Evolutionary conservation across 2,888 invertebrate genomes (phyloP), one percentile per base, ranked within the genome.

Genomic region (Stomorhina lunata): DNA sequence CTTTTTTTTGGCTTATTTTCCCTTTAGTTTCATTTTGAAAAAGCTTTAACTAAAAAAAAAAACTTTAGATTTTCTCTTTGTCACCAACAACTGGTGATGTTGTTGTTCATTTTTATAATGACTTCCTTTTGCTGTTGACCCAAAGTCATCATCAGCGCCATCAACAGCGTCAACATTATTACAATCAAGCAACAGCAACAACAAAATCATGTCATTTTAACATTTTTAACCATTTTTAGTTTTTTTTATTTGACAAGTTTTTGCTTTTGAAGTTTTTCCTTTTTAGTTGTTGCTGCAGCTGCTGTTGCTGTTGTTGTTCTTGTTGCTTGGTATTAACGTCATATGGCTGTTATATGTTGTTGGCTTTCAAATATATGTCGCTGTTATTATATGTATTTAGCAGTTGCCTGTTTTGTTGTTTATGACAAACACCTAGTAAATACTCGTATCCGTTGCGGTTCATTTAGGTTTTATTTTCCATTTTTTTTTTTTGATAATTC

Each of bases 61-160:
- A 69, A 20, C 12, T 17, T 3, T 17, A 20, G 20, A 37, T 37
- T 53, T 43, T 53, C 25, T 32, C 53, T 77, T 59, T 79, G 48
- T 66, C 48, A 45, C 37, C n/a, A 57, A 17, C 45, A 65, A 50
- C 48, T 65, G 50, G 50, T 61, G 55, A 12, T 68, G 10, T 55
- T 57, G 69, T 65, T 75, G 63, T 80, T 69, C 65, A 65, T 37
- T 76, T 80, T 71, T 71, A 75, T 80, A 80, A 80, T 80, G 69
- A 80, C 80, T 80, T 80, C 80, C 80, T 71, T 75, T 76, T 80
- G 63, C 76, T 69, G 80, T 80, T 80, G 80, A 76, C 76, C 80
- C 27, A 69, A 80, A 80, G 76, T 69, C 69, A 80, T 76, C 75
- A 57, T 25, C 63, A 43, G 17, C 63, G 37, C 37, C 69, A 43